A percentile compares a stretch with the other conserved stretches of the same genome.
Conservation (phyloP, 2,113 vertebrate species). For the Phylloscopus trochiloides region DNA sequence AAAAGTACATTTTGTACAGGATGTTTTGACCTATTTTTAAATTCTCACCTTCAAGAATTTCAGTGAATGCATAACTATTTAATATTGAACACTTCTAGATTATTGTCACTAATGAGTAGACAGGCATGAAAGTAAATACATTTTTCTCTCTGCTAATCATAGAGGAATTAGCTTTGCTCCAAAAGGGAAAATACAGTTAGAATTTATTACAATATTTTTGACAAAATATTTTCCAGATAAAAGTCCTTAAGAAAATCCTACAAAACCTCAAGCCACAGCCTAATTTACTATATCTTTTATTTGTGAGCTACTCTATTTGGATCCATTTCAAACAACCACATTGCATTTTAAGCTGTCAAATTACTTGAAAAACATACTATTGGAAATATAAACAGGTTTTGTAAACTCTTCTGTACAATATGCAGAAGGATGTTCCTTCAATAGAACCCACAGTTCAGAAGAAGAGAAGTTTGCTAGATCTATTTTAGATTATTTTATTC, state of each 20-base stretch:
- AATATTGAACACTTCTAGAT: not conserved
- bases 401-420: not conserved
- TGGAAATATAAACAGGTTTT: not conserved
- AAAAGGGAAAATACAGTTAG: not conserved
- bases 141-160: not conserved
- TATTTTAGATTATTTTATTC: not conserved
- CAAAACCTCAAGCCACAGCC: not conserved
- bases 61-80: not conserved
- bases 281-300: not conserved
- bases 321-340: not conserved
- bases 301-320: not conserved
- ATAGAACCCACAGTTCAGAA: not conserved
- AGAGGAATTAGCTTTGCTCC: not conserved
- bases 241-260: not conserved
- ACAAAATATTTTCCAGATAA: not conserved
- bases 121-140: not conserved
- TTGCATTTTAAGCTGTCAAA: not conserved
- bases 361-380: not conserved
- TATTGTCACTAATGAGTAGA: not conserved
- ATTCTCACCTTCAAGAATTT: not conserved
- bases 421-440: not conserved
- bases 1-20: not conserved
- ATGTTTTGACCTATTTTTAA: not conserved
- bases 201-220: not conserved
- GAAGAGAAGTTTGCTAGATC: not conserved